Evolutionary conservation across 2,113 vertebrate species (phyloP).

Genomic region (Eurystomus gularis): DNA sequence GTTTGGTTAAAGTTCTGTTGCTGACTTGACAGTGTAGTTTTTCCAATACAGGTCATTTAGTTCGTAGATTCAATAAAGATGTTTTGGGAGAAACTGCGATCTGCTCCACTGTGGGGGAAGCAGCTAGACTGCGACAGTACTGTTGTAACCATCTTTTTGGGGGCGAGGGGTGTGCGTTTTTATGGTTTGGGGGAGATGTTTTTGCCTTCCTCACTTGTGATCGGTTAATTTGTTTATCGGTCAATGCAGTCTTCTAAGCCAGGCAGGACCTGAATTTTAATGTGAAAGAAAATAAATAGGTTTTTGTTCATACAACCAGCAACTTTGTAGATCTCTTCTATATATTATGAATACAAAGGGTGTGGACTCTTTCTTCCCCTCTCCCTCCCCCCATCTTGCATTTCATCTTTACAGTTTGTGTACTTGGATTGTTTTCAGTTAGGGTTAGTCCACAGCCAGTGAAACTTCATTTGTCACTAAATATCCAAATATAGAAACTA

Average conservation of each 20-base stretch:
- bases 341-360: not conserved
- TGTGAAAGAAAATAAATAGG: not conserved
- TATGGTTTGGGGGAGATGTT: not conserved
- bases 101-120: not conserved
- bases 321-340: not conserved
- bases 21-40: not conserved
- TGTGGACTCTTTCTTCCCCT: not conserved
- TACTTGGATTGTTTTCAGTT: slow-evolving; percentile 36
- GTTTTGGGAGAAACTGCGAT: not conserved
- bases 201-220: not conserved
- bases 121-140: not conserved
- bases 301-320: not conserved
- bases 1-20: not conserved
- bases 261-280: not conserved
- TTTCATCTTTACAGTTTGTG: not conserved
- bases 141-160: not conserved
- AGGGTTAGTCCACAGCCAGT: slow-evolving; percentile 23
- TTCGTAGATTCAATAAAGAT: not conserved
- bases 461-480: slow-evolving; percentile 30
- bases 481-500: slow-evolving; percentile 25
- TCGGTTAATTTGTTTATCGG: not conserved
- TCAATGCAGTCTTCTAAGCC: not conserved
- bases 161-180: not conserved
- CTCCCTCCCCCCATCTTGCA: not conserved
- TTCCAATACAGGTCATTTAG: not conserved